Percentiles rank a stretch among this genome's conserved stretches.
These are phyloP conservation scores for Danio albolineatus DNA, from an alignment of 2,797 vertebrate species.

Conservation along the genomic window DNA sequence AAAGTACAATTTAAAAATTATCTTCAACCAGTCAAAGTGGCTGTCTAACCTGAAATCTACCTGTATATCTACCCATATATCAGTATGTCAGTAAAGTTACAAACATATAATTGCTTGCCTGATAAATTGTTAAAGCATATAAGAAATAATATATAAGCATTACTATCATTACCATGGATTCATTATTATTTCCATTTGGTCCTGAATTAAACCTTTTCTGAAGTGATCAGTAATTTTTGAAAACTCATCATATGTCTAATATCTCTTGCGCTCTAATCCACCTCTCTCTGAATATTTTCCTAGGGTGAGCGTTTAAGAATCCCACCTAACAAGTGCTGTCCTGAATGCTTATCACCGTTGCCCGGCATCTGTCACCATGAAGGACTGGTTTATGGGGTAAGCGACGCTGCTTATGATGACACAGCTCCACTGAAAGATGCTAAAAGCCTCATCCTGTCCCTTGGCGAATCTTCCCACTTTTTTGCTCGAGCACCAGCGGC, in stretches of 20 bases:
- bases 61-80: too few relatives aligned
- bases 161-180: not conserved
- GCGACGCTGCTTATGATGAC: constrained; percentile 60
- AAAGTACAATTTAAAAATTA: too few relatives aligned
- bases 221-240: too few relatives aligned
- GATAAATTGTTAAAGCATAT: too few relatives aligned
- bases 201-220: constrained; percentile 8
- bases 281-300: constrained; percentile 50
- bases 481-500: constrained; percentile 20
- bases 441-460: constrained; percentile 24
- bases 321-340: constrained; percentile 88
- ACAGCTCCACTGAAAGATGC: constrained; percentile 21
- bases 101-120: too few relatives aligned
- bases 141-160: too few relatives aligned
- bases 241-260: not conserved
- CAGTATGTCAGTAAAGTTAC: too few relatives aligned
- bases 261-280: constrained; percentile 31
- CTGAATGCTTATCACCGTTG: constrained; percentile 78
- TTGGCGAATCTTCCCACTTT: constrained; percentile 38
- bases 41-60: too few relatives aligned
- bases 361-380: constrained; percentile 83
- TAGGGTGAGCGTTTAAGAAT: constrained; percentile 89
- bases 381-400: constrained; percentile 82
- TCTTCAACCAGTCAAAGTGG: too few relatives aligned
- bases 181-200: constrained; percentile 48